These are phyloP conservation scores for Dolichotis patagonum DNA, from an alignment of 2,113 vertebrate genomes.

Conservation along the genomic window DNA sequence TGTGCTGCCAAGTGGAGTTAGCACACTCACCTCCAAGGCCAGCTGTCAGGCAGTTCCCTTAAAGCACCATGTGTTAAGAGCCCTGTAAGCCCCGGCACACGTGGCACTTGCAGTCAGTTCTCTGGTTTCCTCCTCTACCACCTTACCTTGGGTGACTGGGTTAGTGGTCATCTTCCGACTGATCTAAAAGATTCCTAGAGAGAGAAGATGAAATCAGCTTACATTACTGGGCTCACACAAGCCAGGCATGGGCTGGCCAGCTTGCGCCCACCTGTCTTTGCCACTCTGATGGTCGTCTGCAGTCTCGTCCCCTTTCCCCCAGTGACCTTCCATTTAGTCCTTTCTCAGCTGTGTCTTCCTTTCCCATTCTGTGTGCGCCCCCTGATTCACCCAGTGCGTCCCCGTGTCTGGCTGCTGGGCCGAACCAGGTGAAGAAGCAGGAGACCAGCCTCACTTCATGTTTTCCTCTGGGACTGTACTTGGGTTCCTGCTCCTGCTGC, in stretches of 20 bases:
- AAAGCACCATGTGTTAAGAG: background rate
- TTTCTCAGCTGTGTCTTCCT: background rate
- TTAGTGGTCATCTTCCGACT: background rate
- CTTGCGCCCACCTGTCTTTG: background rate
- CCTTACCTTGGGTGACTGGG: background rate
- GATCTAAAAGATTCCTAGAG: background rate
- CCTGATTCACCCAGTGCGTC: background rate
- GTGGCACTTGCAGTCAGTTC: background rate
- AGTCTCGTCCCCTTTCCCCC: background rate
- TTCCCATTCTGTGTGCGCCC: background rate
- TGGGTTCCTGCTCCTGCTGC: background rate
- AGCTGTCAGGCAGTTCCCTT: background rate
- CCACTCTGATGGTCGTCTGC: background rate
- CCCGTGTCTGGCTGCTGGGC: background rate
- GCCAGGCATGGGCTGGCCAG: background rate
- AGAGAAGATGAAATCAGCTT: conserved; percentile 5
- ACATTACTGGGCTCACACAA: background rate
- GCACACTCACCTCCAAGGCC: background rate
- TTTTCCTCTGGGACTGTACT: no score
- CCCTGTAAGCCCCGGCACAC: background rate
- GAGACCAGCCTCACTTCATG: background rate
- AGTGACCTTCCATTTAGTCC: background rate
- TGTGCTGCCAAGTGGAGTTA: background rate
- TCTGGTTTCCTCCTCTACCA: background rate
- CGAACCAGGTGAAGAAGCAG: background rate